Evolutionary conservation across 2,888 invertebrate species (phyloP).

Genomic region (Homarus gammarus): DNA sequence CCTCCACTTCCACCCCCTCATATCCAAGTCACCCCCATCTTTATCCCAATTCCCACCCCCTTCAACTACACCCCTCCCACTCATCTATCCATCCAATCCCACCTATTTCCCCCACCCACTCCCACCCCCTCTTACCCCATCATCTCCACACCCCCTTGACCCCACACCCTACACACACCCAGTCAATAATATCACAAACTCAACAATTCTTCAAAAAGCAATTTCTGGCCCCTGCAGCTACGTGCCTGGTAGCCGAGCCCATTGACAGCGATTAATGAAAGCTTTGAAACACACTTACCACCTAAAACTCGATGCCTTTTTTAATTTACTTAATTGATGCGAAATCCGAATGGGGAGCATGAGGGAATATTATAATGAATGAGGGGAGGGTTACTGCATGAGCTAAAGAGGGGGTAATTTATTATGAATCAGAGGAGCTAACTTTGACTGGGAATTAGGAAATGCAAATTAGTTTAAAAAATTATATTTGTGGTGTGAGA

Average conservation of each 20-base stretch:
- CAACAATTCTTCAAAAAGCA: slow-evolving; percentile 49
- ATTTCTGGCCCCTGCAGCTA: slow-evolving; percentile 22
- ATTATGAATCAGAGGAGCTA: too few relatives aligned
- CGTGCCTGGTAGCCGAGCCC: slow-evolving; percentile 29
- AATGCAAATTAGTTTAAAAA: too few relatives aligned
- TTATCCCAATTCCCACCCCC: background rate
- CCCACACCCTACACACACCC: background rate
- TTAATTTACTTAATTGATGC: slow-evolving; percentile 54
- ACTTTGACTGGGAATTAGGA: too few relatives aligned
- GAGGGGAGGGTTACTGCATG: background rate
- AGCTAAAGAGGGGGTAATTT: background rate
- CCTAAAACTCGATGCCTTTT: slow-evolving; percentile 41
- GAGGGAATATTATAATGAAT: background rate
- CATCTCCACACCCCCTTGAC: slow-evolving; percentile 21
- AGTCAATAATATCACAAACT: slow-evolving; percentile 27
- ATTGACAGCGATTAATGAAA: slow-evolving; percentile 61
- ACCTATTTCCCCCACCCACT: background rate
- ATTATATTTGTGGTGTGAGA: too few relatives aligned
- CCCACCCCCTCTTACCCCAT: slow-evolving; percentile 1
- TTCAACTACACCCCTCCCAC: too few relatives aligned
- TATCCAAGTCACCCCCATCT: background rate
- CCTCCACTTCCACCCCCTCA: background rate
- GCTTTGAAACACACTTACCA: slow-evolving; percentile 33
- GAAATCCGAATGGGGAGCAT: slow-evolving; percentile 15
- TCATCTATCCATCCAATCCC: too few relatives aligned